Conservation (phyloP, 2,797 vertebrate genomes). For the Leucoraja ocellata region DNA sequence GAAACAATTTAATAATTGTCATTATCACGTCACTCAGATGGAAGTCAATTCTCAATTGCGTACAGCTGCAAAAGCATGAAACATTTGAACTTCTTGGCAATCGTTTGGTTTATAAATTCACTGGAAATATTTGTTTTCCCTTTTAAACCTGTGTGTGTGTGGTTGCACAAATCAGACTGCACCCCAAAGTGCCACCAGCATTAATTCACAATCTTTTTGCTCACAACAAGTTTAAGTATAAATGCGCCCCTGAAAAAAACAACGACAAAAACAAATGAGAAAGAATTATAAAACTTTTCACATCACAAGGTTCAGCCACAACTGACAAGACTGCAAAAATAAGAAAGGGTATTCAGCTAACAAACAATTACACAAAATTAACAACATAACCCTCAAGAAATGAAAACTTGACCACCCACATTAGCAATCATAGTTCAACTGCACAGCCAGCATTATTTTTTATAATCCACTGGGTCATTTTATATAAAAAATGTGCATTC, state of each 20-base stretch:
- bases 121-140: background rate
- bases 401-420: background rate
- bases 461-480: background rate
- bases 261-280: too few species aligned
- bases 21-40: too few species aligned
- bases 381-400: background rate
- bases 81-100: too few species aligned
- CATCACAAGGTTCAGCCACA: background rate
- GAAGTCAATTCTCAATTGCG: too few species aligned
- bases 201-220: background rate
- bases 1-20: too few species aligned
- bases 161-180: background rate
- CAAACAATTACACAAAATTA: too few species aligned
- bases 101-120: background rate
- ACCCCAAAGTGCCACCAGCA: background rate
- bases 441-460: background rate
- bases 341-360: background rate
- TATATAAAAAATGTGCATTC: background rate
- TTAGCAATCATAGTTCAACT: too few species aligned
- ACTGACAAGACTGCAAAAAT: too few species aligned
- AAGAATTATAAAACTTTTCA: background rate
- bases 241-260: background rate
- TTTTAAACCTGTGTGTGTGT: background rate
- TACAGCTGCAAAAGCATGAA: too few species aligned
- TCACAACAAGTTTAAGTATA: background rate